Evolutionary conservation across 1,140 invertebrate genomes (phyloP).

Genomic region (Daktulosphaira vitifoliae): DNA sequence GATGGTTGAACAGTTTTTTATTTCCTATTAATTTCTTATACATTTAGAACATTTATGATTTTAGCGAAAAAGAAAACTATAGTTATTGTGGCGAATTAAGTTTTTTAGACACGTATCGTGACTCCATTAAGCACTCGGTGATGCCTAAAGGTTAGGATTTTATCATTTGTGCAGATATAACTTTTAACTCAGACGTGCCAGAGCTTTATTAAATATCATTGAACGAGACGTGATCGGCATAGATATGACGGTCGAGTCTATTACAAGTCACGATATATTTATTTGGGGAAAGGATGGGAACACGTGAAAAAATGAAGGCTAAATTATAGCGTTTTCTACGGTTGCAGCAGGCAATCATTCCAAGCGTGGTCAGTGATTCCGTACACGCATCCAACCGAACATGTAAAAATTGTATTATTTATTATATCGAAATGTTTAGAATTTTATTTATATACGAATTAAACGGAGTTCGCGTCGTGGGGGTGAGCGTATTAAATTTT

Average conservation of each 20-base stretch:
- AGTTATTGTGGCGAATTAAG: too few species aligned
- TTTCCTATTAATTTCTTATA: too few species aligned
- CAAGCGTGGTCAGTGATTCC: constrained; percentile 2
- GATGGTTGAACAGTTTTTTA: too few species aligned
- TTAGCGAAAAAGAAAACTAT: too few species aligned
- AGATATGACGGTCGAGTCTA: background rate
- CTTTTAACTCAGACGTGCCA: constrained; percentile 15
- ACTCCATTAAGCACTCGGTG: too few species aligned
- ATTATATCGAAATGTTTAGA: too few species aligned
- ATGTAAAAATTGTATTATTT: background rate
- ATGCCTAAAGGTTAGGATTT: background rate
- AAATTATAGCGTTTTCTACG: background rate
- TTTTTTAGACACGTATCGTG: too few species aligned
- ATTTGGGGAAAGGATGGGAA: background rate
- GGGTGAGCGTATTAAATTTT: too few species aligned
- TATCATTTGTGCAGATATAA: constrained; percentile 14
- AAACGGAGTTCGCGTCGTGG: too few species aligned
- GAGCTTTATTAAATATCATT: constrained; percentile 29
- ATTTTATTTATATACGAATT: too few species aligned
- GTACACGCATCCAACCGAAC: constrained; percentile 6
- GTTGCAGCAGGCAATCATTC: background rate
- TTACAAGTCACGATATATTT: background rate
- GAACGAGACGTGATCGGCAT: constrained; percentile 15
- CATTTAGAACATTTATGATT: too few species aligned
- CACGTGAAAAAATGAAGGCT: background rate